Conservation (phyloP, 37 sponge, comb jelly and placozoan genomes). For the Theonella swinhoei region DNA sequence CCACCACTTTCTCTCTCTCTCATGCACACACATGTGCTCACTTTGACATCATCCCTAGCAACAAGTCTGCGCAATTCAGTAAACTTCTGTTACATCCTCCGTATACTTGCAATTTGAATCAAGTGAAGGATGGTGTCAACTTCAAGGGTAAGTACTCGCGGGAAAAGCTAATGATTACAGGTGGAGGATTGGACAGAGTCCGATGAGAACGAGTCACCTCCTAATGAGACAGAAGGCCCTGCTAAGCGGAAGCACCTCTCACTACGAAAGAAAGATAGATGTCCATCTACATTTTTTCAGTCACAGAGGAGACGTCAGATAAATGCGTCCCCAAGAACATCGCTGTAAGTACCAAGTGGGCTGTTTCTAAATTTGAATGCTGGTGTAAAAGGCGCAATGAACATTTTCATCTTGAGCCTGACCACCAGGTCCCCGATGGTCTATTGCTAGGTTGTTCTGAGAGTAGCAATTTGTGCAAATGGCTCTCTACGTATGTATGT, state of each 20-base stretch:
- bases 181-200: neutral
- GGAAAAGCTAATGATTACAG: neutral
- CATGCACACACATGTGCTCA: too few species aligned
- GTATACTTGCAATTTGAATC: too few species aligned
- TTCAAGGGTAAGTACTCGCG: too few species aligned
- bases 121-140: too few species aligned
- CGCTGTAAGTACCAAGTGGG: conserved; percentile 27
- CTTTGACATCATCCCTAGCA: too few species aligned
- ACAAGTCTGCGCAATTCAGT: too few species aligned
- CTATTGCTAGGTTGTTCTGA: neutral
- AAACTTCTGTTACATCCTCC: too few species aligned
- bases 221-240: neutral
- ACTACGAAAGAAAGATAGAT: neutral
- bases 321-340: conserved; percentile 21
- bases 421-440: conserved; percentile 5
- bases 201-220: neutral
- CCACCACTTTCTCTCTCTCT: too few species aligned
- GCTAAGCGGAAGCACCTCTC: neutral
- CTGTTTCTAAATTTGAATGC: conserved; percentile 8
- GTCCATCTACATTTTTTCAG: neutral
- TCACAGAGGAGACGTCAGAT: conserved; percentile 2
- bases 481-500: conserved; percentile 19
- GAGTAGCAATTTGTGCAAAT: neutral
- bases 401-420: neutral
- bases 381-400: conserved; percentile 13